Base-by-base conservation (phyloP, 2,888 invertebrate species). In the Cetonia aurata region DNA sequence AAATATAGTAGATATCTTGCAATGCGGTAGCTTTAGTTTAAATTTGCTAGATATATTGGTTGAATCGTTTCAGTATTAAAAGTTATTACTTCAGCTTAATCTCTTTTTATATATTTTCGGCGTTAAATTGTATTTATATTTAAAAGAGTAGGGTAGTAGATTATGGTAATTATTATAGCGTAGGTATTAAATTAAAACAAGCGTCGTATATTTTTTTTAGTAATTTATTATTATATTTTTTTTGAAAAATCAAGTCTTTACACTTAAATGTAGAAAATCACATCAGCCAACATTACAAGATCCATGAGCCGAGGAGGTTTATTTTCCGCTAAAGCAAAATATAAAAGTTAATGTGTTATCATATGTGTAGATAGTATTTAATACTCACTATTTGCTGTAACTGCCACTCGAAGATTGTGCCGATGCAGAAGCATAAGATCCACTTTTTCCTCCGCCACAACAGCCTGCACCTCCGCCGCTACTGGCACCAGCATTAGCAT, bases 401-500 rank as follows among this genome's bases (percentile, higher is more conserved):
- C 56, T 50, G 31, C 57, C 55, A 48, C 68, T 68, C 15, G 68
- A 68, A 0, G 68, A 56, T 33, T 68, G 68, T 6, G 68, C 68
- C 13, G 68, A 68, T 42, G 55, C 56, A 1, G 68, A 68, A 13
- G 68, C 57, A 41, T 33, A 50, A n/a, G 52, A 37, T 8, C 65
- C 17, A 6, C 52, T 50, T 52, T 66, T 66, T 13, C 65, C 66
- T 15, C 73, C 70, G 12, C 69, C 69, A 13, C 72, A 71, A 9
- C 70, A 57, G 9, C 53, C 19, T 6, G 12, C 33, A 3, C 53
- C 53, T n/a, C 3, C 33, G 12, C 52, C 19, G 25, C 72, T 73
- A 17, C 70, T 57, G 9, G 69, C 70, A 19, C 55, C 59, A 25
- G 66, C 71, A 15, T 41, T 31, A 19, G 46, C 68, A 9, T 68